A percentile compares a stretch with the other conserved stretches of the same genome.
Evolutionary conservation across 2,113 vertebrate genomes (phyloP).

Genomic region (Leptocoma aspasia): DNA sequence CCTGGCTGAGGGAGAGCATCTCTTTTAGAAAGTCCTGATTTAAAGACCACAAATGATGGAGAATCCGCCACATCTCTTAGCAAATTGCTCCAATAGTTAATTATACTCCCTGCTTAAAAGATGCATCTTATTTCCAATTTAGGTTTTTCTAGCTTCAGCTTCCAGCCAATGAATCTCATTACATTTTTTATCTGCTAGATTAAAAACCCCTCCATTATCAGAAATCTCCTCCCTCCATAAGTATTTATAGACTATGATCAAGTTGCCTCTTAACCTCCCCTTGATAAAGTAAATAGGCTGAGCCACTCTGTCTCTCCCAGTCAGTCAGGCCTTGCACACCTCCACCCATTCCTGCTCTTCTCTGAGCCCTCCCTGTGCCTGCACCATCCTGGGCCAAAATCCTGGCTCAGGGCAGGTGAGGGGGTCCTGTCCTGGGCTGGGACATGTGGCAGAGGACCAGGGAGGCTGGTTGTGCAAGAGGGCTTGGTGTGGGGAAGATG

Average conservation of each 20-base stretch:
- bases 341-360: background rate
- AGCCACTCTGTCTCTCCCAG: background rate
- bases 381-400: background rate
- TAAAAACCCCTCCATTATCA: slow-evolving; percentile 66
- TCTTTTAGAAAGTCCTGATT: background rate
- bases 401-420: background rate
- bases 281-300: background rate
- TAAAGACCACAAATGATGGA: slow-evolving; percentile 43
- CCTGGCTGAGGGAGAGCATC: background rate
- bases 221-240: slow-evolving; percentile 31
- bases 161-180: slow-evolving; percentile 60
- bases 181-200: slow-evolving; percentile 62
- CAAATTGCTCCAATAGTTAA: slow-evolving; percentile 58
- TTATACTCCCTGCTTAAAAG: slow-evolving; percentile 60
- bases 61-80: slow-evolving; percentile 41
- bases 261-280: slow-evolving; percentile 16
- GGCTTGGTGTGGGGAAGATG: background rate
- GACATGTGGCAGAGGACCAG: fast-evolving
- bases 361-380: background rate
- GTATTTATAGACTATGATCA: slow-evolving; percentile 56
- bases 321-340: background rate
- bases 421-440: background rate
- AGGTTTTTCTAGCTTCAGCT: slow-evolving; percentile 60
- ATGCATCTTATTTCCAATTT: slow-evolving; percentile 63
- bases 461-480: background rate